Conservation (phyloP, 35 echinoderm and acorn worm genomes). For the Hemicentrotus pulcherrimus region DNA sequence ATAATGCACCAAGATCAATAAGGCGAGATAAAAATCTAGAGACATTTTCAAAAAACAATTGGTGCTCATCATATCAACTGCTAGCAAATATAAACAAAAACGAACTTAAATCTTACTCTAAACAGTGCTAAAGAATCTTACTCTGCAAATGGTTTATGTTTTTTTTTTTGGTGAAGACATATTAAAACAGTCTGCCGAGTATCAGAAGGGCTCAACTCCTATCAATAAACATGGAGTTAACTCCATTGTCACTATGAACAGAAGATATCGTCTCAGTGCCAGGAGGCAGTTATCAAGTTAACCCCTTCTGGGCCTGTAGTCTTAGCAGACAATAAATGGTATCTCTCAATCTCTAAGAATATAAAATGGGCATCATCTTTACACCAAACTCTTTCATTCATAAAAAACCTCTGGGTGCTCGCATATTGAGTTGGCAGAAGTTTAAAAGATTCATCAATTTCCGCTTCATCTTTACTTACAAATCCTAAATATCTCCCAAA, state of each 20-base stretch:
- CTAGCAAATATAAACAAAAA: no score
- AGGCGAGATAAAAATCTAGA: no score
- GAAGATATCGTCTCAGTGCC: no score
- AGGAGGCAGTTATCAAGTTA: background rate
- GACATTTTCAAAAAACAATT: no score
- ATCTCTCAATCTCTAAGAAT: background rate
- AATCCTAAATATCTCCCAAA: background rate
- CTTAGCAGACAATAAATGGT: background rate
- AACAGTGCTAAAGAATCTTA: background rate
- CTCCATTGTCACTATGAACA: no score
- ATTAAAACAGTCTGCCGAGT: background rate
- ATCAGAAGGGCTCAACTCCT: background rate
- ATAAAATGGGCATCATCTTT: background rate
- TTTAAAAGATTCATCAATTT: conserved; percentile 27
- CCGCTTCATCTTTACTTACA: conserved; percentile 10
- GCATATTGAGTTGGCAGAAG: background rate
- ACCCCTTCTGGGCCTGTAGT: background rate
- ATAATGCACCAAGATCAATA: no score
- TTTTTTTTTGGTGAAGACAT: background rate
- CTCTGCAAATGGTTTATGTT: background rate
- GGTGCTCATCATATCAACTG: no score
- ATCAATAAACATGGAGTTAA: no score
- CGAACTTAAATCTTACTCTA: background rate
- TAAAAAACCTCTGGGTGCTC: background rate
- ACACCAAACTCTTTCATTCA: background rate